Evolutionary conservation across 2,888 invertebrate species (phyloP).

Genomic region (Hypselothyrea guttata): DNA sequence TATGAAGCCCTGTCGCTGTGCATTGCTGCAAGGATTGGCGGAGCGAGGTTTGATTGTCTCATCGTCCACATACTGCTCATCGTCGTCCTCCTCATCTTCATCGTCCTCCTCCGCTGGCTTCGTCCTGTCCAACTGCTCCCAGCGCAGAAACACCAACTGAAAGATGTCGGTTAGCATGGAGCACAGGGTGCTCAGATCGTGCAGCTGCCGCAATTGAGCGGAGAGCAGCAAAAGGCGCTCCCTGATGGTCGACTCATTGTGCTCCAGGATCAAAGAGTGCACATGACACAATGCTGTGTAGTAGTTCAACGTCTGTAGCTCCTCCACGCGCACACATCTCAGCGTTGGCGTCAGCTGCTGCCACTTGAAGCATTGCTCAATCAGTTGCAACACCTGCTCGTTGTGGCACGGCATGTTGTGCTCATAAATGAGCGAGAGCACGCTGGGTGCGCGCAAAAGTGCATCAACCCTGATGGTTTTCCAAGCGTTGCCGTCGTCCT

Average conservation of each 20-base stretch:
- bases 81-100: conserved; percentile 48
- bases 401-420: conserved; percentile 60
- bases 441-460: conserved; percentile 59
- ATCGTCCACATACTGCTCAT: conserved; percentile 64
- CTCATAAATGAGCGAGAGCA: conserved; percentile 66
- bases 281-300: conserved; percentile 74
- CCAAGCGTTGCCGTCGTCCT: conserved; percentile 40
- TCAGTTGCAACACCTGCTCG: conserved; percentile 67
- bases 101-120: conserved; percentile 31
- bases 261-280: conserved; percentile 70
- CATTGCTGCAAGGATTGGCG: neutral
- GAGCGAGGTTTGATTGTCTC: conserved; percentile 41
- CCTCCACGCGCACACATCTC: conserved; percentile 61
- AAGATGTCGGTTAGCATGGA: conserved; percentile 79
- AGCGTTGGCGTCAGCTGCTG: conserved; percentile 65
- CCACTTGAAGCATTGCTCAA: conserved; percentile 71
- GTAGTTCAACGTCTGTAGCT: conserved; percentile 75
- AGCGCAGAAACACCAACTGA: conserved; percentile 78
- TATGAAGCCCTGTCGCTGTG: conserved; percentile 71
- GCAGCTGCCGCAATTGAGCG: conserved; percentile 74
- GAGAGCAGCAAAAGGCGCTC: conserved; percentile 69
- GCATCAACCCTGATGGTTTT: conserved; percentile 64
- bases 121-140: conserved; percentile 75
- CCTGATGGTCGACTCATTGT: conserved; percentile 38
- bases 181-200: conserved; percentile 70